Evolutionary conservation across 2,888 invertebrate species (phyloP), one percentile per base, ranked within the genome.

Genomic region (Mythimna loreyi): DNA sequence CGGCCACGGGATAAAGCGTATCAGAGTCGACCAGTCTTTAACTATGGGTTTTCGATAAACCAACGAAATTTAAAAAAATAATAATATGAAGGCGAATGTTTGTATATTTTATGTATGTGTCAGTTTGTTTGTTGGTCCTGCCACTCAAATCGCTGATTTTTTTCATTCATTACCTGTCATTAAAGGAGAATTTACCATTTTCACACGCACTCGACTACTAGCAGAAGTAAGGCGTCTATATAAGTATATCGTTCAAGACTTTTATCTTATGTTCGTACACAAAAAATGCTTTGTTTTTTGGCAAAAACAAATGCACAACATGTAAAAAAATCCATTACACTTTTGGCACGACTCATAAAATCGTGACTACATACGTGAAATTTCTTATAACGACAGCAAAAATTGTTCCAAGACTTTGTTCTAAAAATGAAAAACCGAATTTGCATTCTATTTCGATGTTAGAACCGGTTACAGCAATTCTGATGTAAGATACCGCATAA

Each of bases 1-100:
- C 72, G 75, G 76, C 75, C 67, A 75, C 72, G 65, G 59, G 36
- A 63, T 66, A 74, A 80, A 82, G 81, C 74, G 67, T 75, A 76
- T 69, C 84, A 78, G 74, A 63, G 33, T 66, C 76, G 61, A 69
- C 63, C 67, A 62, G 66, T 5, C 25, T 9, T 55, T n/a, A 33
- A 85, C 80, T 67, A 72, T 6, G 30, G 16, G 60, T 83, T 82
- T 57, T 59, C 73, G 36, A 74, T 8, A 19, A 33, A 47, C 52
- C 7, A 21, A 43, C n/a, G 8, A 23, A 28, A 3, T 43, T 4
- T 28, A 28, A 36, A 2, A 36, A 1, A 36, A 1, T 36, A 11
- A 36, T 36, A 11, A 13, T 13, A 36, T 3, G 13, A 13, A 36
- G 36, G 13, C 11, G 28, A 28, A 28, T 3, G 28, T 28, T 28